Conservation (phyloP, 2,113 vertebrate species). For the Ptychochromis oligacanthus region DNA sequence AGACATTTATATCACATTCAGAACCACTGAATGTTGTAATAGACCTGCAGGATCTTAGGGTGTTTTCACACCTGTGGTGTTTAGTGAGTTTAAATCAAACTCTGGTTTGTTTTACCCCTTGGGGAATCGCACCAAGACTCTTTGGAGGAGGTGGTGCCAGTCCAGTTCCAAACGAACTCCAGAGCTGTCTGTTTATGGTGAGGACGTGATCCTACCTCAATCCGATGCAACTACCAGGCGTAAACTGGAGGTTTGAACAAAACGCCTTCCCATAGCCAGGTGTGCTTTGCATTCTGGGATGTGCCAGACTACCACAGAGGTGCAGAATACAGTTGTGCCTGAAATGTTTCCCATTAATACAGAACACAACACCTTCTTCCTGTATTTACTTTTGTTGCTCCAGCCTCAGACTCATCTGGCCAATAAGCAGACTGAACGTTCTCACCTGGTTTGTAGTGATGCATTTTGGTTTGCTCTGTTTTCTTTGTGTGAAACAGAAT, state of each 20-base stretch:
- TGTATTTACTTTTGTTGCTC: neutral
- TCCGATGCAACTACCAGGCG: neutral
- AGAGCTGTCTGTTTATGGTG: neutral
- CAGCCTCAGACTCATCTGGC: neutral
- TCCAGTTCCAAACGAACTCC: no score
- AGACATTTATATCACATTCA: no score
- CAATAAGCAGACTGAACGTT: no score
- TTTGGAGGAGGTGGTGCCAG: no score
- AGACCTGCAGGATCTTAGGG: no score
- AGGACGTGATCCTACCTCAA: neutral
- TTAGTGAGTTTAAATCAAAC: no score
- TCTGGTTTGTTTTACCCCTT: no score
- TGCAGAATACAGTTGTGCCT: neutral
- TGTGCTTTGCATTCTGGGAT: neutral
- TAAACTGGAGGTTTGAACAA: neutral
- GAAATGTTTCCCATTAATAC: neutral
- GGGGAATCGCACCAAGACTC: no score
- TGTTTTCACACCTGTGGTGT: no score
- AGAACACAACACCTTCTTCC: neutral
- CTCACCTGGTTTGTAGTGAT: no score
- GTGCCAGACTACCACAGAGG: neutral
- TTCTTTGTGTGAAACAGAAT: neutral
- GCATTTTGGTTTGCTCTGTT: no score
- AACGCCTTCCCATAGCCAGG: neutral
- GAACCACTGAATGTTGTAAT: no score